Base-by-base conservation (phyloP, 2,888 invertebrate genomes). In the Polia nebulosa region DNA sequence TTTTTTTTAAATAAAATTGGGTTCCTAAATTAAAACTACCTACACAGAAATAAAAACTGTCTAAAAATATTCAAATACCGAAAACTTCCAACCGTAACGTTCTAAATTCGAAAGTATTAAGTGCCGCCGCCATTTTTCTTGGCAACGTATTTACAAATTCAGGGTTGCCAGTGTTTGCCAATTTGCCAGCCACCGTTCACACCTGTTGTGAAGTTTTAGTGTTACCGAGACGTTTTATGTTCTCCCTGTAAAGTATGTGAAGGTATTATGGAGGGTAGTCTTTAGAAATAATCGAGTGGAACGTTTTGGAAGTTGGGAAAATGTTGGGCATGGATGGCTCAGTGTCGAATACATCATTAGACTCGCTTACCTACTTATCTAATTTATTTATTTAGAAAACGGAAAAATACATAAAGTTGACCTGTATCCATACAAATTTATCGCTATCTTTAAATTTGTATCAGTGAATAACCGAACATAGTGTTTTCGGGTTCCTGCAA, bases 141-240 rank as follows among this genome's bases (percentile, higher is more conserved):
- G 36, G 9, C 44, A 64, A 63, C 27, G 41, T 78, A 73, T 72
- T 81, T 81, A 72, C 63, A 81, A 78, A 78, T 78, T 78, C 78
- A 58, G 64, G 56, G 60, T 22, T 62, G 79, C 44, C 51, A 55
- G 57, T 77, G 75, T 74, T 78, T 70, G 76, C 74, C 79, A 83
- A 84, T 75, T 84, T 79, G 52, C 73, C 73, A 68, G 69, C 56
- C 67, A 11, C 57, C 77, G 75, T 77, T 80, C 82, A 72, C 87
- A 88, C 90, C 88, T 90, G 90, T 88, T 89, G 87, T 87, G 84
- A 85, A 87, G 75, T 87, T 89, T 89, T 88, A 87, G 78, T 84
- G 66, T 81, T 81, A 81, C 79, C 9, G 60, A 62, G 80, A 47
- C 45, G 56, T 44, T 69, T 76, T 70, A 70, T 45, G 47, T 51